Evolutionary conservation across 2,888 invertebrate genomes (phyloP).

Genomic region (Agrypnus murinus): DNA sequence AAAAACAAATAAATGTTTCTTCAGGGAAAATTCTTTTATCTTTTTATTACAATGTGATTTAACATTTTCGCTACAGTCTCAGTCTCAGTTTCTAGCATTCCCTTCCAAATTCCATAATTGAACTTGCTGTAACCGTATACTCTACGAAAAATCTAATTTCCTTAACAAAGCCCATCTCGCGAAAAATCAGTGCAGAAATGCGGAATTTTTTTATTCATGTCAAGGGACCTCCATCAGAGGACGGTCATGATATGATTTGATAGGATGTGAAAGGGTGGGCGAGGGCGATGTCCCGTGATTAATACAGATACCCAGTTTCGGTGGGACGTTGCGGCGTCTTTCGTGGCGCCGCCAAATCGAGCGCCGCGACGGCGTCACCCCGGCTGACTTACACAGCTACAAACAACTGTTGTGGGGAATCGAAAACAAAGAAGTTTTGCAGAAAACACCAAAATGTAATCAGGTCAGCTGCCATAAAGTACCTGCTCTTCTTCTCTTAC

Average conservation of each 20-base stretch:
- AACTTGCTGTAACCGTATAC: background rate
- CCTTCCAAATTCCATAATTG: slow-evolving; percentile 10
- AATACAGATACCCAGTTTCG: slow-evolving; percentile 43
- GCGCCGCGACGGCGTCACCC: slow-evolving; percentile 51
- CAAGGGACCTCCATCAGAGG: slow-evolving; percentile 23
- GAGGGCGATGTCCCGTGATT: slow-evolving; percentile 46
- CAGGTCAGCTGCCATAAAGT: slow-evolving; percentile 39
- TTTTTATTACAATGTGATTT: background rate
- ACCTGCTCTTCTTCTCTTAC: slow-evolving; percentile 27
- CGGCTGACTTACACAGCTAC: slow-evolving; percentile 47
- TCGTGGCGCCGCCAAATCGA: slow-evolving; percentile 51
- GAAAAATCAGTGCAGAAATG: slow-evolving; percentile 19
- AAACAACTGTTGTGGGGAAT: slow-evolving; percentile 38
- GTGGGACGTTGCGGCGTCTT: slow-evolving; percentile 51
- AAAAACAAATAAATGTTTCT: too few relatives aligned
- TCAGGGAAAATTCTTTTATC: background rate
- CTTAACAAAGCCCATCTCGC: slow-evolving; percentile 33
- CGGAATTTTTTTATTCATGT: slow-evolving; percentile 38
- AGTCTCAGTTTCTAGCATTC: background rate
- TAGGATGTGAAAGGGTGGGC: slow-evolving; percentile 35
- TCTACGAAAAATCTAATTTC: slow-evolving; percentile 37
- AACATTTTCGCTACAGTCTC: background rate
- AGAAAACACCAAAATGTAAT: slow-evolving; percentile 41
- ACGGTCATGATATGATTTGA: slow-evolving; percentile 39
- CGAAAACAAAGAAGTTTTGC: slow-evolving; percentile 43